A percentile compares a stretch with the other conserved stretches of the same genome.
phyloP scores from a whole-genome alignment of 1,140 invertebrate genomes.

The Apis cerana region DNA sequence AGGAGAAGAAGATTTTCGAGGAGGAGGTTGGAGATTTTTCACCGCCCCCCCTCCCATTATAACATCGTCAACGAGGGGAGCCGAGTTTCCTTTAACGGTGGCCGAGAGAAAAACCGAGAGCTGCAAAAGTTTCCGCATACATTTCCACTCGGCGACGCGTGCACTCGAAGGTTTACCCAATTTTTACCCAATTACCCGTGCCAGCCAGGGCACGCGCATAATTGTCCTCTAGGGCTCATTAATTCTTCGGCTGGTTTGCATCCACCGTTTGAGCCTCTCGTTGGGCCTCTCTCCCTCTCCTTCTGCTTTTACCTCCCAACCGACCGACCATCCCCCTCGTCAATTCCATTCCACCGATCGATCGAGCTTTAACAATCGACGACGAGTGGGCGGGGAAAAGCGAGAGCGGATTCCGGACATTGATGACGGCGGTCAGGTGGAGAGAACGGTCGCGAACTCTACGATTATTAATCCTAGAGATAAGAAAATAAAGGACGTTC shows the following conservation, averaged over 20 bases:
- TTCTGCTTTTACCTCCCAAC: not conserved
- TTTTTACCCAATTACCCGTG: constrained; percentile 34
- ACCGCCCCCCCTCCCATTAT: not conserved
- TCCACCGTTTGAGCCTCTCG: constrained; percentile 5
- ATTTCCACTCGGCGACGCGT: not conserved
- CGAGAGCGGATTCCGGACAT: too few species aligned
- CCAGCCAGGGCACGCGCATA: not conserved
- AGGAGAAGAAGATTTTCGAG: too few species aligned
- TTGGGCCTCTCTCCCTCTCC: constrained; percentile 1
- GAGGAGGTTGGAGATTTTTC: not conserved
- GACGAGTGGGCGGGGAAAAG: not conserved
- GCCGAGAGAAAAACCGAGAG: not conserved
- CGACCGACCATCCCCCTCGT: too few species aligned
- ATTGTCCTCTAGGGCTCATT: constrained; percentile 19
- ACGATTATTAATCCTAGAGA: constrained; percentile 13
- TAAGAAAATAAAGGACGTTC: constrained; percentile 16
- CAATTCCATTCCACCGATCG: not conserved
- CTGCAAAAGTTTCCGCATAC: constrained; percentile 7
- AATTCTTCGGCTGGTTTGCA: constrained; percentile 26
- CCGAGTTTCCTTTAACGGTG: too few species aligned
- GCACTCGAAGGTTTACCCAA: constrained; percentile 15
- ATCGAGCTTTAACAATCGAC: constrained; percentile 20
- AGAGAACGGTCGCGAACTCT: not conserved
- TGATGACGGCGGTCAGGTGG: too few species aligned
- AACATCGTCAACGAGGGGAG: not conserved